Evolutionary conservation across 2,113 vertebrate genomes (phyloP).

Genomic region (Ia io): DNA sequence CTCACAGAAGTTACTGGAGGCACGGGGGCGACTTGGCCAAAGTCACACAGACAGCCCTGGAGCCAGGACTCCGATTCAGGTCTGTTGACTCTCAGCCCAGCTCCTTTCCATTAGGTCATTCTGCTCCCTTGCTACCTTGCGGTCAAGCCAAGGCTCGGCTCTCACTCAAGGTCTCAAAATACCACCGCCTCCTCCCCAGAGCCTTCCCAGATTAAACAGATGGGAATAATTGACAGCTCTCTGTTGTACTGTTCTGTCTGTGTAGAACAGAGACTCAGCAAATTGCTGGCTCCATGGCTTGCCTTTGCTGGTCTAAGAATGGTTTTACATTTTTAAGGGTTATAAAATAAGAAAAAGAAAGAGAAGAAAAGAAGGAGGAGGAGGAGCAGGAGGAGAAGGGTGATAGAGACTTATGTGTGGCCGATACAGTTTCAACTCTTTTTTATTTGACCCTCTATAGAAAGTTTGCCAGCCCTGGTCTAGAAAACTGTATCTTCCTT

Average conservation of each 20-base stretch:
- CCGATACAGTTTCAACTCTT: background rate
- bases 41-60: background rate
- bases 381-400: background rate
- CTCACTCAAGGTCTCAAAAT: conserved; percentile 40
- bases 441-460: background rate
- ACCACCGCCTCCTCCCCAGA: background rate
- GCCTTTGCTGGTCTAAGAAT: background rate
- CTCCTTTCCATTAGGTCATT: conserved; percentile 66
- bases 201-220: background rate
- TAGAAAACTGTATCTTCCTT: background rate
- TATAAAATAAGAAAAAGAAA: background rate
- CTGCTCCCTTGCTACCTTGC: conserved; percentile 8
- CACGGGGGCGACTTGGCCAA: conserved; percentile 40
- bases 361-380: background rate
- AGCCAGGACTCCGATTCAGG: conserved; percentile 40
- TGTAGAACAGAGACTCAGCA: background rate
- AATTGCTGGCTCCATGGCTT: background rate
- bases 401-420: background rate
- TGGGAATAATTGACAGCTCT: background rate
- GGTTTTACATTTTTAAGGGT: background rate
- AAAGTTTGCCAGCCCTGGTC: background rate
- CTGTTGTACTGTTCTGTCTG: background rate
- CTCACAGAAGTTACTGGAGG: conserved; percentile 71
- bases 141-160: conserved; percentile 38
- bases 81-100: background rate